Evolutionary conservation across 92 coral and sea anemone genomes (phyloP), one percentile per base, ranked within the genome.

Genomic region (Palythoa grandis): DNA sequence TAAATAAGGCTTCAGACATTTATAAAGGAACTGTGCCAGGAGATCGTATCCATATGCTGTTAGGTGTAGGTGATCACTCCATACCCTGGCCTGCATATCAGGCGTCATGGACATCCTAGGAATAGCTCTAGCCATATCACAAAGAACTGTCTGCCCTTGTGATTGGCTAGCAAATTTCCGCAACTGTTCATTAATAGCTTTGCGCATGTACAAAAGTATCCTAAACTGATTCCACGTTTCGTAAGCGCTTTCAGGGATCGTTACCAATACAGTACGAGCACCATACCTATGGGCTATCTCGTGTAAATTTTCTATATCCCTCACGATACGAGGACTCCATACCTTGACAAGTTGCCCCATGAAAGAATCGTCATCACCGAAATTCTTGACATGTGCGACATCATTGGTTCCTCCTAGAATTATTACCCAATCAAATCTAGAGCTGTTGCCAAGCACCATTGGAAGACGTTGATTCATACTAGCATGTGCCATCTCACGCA

Each of bases 331-430:
- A 24, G 99, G 99, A 74, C 94, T 90, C 99, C 99, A 97, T 0
- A 97, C 90, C 54, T 82, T 92, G 24, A 97, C 92, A 25, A 97
- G 89, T 69, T 97, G 98, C 22, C 83, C 88, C 94, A 95, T 97
- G 87, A 97, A 97, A 43, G 98, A 93, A 83, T 97, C 98, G 25
- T 97, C 99, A 77, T 97, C 99, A 5, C 99, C 99, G 72, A 93
- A 97, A 83, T 97, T 97, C 89, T 97, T 97, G 24, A 97, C 99
- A 83, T 97, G 99, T 73, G 99, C 99, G 38, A 95, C 99, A 80
- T 97, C 99, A 84, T 97, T 97, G 37, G 99, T 97, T 50, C 99
- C 99, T 47, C 98, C 99, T 11, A 97, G 56, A 52, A 97, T 97
- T 24, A 97, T 91, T 48, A 92, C 97, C 99, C 99, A 97, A 87